Conservation (phyloP, 2,797 vertebrate species). For the Stomatorhinus walkeri region DNA sequence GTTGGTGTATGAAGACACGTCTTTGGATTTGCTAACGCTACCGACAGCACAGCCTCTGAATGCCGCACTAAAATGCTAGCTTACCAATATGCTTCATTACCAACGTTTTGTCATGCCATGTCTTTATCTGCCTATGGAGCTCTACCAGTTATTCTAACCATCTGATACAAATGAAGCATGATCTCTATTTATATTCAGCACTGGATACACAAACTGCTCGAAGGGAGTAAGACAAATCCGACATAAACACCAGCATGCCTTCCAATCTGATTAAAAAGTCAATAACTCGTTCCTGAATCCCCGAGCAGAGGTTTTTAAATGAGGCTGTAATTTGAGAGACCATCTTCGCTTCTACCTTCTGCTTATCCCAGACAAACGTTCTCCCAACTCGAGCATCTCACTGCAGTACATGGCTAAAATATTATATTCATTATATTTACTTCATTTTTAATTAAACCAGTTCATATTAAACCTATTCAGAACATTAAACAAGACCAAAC, state of each 20-base stretch:
- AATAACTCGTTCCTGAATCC: constrained; percentile 1
- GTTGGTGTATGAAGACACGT: background rate
- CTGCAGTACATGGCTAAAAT: background rate
- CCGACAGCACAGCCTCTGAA: constrained; percentile 29
- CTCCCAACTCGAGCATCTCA: background rate
- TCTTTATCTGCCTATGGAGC: background rate
- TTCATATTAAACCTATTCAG: background rate
- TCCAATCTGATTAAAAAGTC: constrained; percentile 16
- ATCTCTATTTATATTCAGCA: constrained; percentile 8
- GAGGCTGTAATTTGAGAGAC: constrained; percentile 12
- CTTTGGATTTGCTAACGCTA: constrained; percentile 39
- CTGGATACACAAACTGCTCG: background rate
- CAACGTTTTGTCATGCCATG: background rate
- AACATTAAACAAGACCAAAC: background rate
- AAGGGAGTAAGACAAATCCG: constrained; percentile 17
- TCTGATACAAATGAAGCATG: background rate
- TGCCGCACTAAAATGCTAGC: background rate
- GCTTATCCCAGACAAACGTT: background rate
- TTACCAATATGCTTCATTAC: background rate
- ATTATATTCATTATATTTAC: background rate
- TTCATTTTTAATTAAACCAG: background rate
- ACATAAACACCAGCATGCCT: constrained; percentile 15
- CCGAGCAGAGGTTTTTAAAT: constrained; percentile 8
- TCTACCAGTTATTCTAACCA: background rate
- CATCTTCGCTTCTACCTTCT: background rate